A percentile compares a stretch with the other conserved stretches of the same genome.
Conservation (phyloP, 2,888 invertebrate genomes). For the Aspidapion aeneum region DNA sequence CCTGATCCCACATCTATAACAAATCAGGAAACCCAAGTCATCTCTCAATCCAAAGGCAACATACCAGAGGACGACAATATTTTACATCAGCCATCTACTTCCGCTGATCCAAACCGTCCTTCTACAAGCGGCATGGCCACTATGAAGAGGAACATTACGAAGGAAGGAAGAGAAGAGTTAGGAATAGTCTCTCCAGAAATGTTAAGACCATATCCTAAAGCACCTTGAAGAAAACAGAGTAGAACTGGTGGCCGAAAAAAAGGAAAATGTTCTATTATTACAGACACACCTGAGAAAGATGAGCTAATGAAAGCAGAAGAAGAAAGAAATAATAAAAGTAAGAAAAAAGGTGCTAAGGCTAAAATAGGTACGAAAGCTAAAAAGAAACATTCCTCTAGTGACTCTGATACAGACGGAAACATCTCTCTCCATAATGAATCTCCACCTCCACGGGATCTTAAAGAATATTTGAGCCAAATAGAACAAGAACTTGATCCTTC, state of each 20-base stretch:
- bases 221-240: conserved; percentile 2
- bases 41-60: background rate
- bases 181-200: conserved; percentile 11
- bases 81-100: background rate
- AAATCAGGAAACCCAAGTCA: background rate
- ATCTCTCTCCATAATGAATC: conserved; percentile 4
- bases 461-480: conserved; percentile 3
- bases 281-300: conserved; percentile 16
- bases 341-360: background rate
- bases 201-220: conserved; percentile 17
- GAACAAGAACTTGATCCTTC: background rate
- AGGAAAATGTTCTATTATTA: conserved; percentile 13
- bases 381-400: conserved; percentile 1
- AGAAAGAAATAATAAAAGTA: background rate
- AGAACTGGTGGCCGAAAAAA: conserved; percentile 6
- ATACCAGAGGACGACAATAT: conserved; percentile 3
- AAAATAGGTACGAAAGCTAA: background rate
- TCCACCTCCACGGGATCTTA: conserved; percentile 3
- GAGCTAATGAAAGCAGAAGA: conserved; percentile 7
- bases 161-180: background rate
- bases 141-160: background rate
- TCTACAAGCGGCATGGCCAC: background rate
- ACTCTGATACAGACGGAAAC: background rate
- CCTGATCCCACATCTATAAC: conserved; percentile 9
- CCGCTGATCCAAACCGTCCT: conserved; percentile 3